Evolutionary conservation across 2,888 invertebrate species (phyloP), one percentile per base, ranked within the genome.

Genomic region (Apamea monoglypha): DNA sequence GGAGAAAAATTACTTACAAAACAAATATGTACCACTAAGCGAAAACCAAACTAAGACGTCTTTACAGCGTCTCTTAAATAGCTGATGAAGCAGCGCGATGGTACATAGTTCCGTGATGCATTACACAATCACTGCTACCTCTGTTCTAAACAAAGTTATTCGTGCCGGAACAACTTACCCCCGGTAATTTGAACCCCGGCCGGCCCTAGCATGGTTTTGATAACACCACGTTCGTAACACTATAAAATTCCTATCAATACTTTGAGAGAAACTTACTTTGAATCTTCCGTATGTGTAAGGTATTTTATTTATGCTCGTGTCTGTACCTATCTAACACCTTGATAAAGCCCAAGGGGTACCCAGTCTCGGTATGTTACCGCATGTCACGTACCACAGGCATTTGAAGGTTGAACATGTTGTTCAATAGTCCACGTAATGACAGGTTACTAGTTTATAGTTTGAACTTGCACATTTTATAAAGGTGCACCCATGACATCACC

Each of bases 351-450:
- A 67, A 77, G 36, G 53, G 67, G 53, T 59, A 68, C 67, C 71
- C 12, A 44, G 29, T n/a, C 53, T 53, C 67, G 61, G 61, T 32
- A 68, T 59, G 56, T 63, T 50, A 44, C 61, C 12, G 18, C 56
- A 14, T 40, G 80, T 74, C 73, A 81, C 77, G 77, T 71, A 77
- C 69, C 7, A 56, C 59, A 44, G 59, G 47, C n/a, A 74, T 71
- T 59, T 63, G 71, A 86, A 84, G 86, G 86, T 69, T 77, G 59
- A 32, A 10, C 59, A 80, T 74, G 74, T 71, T 66, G 29, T 25
- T 74, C 25, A 44, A 67, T 50, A 59, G 67, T 53, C 18, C 47
- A 56, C 0, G 25, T 53, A 53, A 71, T 36, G 68, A 40, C 68
- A 61, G 21, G 71, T 72, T 72, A 63, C 32, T 56, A n/a, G 76